Evolutionary conservation across 2,113 vertebrate species (phyloP).

Genomic region (Pycnonotus jocosus): DNA sequence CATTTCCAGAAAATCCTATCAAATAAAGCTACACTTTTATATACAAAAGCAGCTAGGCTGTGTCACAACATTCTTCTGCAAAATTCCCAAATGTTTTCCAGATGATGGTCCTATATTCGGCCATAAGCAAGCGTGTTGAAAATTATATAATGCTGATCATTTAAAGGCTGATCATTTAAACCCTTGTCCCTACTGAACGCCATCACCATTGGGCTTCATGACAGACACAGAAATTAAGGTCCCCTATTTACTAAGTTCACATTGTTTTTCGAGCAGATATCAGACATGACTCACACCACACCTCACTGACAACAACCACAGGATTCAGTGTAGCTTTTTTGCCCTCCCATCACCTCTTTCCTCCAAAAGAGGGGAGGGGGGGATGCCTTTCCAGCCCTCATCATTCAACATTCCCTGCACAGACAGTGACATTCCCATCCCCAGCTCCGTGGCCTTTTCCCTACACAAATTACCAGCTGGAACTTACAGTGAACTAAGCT

Average conservation of each 20-base stretch:
- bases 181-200: not conserved
- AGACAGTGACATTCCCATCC: not conserved
- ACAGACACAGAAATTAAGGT: not conserved
- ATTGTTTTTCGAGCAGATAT: not conserved
- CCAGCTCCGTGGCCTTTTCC: not conserved
- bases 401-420: not conserved
- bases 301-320: not conserved
- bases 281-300: not conserved
- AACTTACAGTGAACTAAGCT: not conserved
- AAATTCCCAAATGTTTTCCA: not conserved
- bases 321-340: not conserved
- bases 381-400: not conserved
- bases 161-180: not conserved
- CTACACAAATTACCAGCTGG: not conserved
- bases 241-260: not conserved
- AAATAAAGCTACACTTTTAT: not conserved
- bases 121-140: not conserved
- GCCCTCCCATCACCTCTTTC: not conserved
- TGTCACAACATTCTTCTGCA: not conserved
- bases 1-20: not conserved
- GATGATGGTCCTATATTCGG: not conserved
- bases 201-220: not conserved
- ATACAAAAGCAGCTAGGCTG: not conserved
- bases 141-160: not conserved
- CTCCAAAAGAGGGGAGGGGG: not conserved